Conservation (phyloP, 2,113 vertebrate genomes). For the Phrynosoma blainvillii region DNA sequence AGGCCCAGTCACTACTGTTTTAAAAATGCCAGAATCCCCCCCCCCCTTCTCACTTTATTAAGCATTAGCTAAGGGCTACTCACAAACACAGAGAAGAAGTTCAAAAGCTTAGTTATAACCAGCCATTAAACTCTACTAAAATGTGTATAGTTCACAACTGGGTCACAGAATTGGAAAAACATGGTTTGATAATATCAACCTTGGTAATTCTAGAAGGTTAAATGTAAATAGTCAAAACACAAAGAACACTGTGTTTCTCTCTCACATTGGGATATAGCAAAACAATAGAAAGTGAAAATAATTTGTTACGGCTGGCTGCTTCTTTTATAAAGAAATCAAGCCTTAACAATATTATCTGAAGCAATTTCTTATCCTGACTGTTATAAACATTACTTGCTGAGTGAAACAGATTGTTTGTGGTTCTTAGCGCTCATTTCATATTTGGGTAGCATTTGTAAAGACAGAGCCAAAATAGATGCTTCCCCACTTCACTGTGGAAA, state of each 20-base stretch:
- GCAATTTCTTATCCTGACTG: conserved; percentile 53
- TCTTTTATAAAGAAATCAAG: conserved; percentile 67
- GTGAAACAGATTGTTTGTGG: conserved; percentile 8
- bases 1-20: too few species aligned
- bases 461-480: background rate
- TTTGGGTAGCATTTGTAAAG: conserved; percentile 11
- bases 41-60: too few species aligned
- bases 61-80: conserved; percentile 22
- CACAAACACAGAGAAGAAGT: conserved; percentile 43
- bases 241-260: conserved; percentile 63
- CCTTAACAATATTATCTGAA: conserved; percentile 54
- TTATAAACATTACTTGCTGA: conserved; percentile 26
- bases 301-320: conserved; percentile 67
- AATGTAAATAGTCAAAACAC: conserved; percentile 51
- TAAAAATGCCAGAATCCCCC: too few species aligned
- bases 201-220: conserved; percentile 35
- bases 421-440: conserved; percentile 32
- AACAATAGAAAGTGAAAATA: conserved; percentile 62
- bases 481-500: too few species aligned
- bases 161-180: conserved; percentile 43
- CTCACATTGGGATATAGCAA: conserved; percentile 51
- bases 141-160: conserved; percentile 32
- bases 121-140: conserved; percentile 10
- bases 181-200: conserved; percentile 34
- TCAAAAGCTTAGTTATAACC: conserved; percentile 41